These are phyloP conservation scores for Tor tambroides DNA, from an alignment of 2,113 vertebrate genomes.

Conservation along the genomic window DNA sequence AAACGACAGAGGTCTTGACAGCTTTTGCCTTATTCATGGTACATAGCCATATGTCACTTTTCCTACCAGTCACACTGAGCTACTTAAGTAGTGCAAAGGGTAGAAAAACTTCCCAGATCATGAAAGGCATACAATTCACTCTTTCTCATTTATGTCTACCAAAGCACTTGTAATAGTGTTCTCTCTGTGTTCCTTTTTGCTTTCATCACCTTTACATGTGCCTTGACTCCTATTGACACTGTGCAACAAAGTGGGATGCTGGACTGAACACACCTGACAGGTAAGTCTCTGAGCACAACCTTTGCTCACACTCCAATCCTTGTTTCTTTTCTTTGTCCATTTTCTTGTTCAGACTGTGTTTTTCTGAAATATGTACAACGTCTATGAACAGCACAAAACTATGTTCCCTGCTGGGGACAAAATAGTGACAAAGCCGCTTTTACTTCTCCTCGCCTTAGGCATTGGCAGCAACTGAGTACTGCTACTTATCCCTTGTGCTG, in stretches of 20 bases:
- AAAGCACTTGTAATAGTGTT: background rate
- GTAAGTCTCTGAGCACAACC: background rate
- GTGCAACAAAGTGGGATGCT: background rate
- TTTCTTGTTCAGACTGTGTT: background rate
- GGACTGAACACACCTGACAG: slow-evolving; percentile 20
- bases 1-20: background rate
- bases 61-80: background rate
- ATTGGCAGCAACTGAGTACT: background rate
- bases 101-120: background rate
- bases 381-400: background rate
- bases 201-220: background rate
- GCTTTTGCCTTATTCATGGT: slow-evolving; percentile 10
- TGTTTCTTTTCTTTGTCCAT: background rate
- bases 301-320: background rate
- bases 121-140: background rate
- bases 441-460: background rate
- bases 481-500: background rate
- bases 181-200: background rate
- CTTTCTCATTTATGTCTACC: background rate
- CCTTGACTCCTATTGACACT: background rate
- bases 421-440: background rate
- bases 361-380: background rate
- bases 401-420: slow-evolving; percentile 7
- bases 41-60: background rate
- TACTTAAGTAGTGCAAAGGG: background rate